Conservation (phyloP, 2,797 vertebrate species). For the Octomys mimax region DNA sequence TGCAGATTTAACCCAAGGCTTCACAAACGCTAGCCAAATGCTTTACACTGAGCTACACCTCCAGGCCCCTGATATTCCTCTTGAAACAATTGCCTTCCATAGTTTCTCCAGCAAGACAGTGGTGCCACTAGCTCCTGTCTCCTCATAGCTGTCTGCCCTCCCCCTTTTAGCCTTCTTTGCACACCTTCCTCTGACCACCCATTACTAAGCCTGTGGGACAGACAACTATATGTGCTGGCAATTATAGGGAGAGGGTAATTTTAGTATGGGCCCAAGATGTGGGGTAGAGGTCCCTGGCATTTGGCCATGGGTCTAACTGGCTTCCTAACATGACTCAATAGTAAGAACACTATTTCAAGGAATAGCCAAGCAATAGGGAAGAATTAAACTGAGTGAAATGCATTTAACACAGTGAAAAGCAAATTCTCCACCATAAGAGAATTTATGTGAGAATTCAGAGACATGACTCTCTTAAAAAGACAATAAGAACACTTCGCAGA, state of each 20-base stretch:
- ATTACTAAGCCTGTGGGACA: background rate
- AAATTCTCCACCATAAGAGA: background rate
- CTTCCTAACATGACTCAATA: background rate
- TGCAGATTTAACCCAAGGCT: background rate
- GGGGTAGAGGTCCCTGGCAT: background rate
- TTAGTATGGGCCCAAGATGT: background rate
- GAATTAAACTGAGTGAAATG: background rate
- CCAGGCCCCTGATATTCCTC: background rate
- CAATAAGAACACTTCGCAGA: constrained; percentile 1
- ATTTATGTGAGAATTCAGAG: background rate
- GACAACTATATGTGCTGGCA: background rate
- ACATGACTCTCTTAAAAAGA: background rate
- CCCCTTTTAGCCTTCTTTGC: background rate
- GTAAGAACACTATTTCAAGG: constrained; percentile 35
- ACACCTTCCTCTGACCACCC: background rate
- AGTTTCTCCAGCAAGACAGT: background rate
- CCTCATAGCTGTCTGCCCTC: background rate
- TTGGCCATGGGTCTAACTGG: background rate
- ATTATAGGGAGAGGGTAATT: background rate
- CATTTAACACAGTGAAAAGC: constrained; percentile 10
- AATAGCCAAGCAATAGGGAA: constrained; percentile 24
- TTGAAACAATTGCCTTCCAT: background rate
- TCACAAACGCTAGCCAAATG: background rate
- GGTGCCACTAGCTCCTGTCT: background rate
- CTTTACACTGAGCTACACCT: background rate